Evolutionary conservation across 2,888 invertebrate species (phyloP), one percentile per base, ranked within the genome.

Genomic region (Catonia carolina): DNA sequence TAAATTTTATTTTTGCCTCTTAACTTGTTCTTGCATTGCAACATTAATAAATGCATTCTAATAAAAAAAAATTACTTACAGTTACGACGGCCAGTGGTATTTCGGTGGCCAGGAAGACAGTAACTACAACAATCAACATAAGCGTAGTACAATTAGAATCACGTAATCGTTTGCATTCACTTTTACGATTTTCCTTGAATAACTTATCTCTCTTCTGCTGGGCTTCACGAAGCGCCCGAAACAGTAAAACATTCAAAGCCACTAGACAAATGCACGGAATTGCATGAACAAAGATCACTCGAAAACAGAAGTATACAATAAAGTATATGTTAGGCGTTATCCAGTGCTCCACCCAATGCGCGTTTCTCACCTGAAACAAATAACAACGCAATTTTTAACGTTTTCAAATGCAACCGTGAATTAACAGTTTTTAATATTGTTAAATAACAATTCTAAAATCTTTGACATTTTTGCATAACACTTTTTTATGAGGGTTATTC

Each of bases 241-340:
- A 92, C 2, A 97, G 80, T 7, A 94, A 76, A 0, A 89, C 83
- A 71, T 96, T 96, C 51, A 97, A 79, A 15, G 91, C 85, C 0
- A 95, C 91, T 39, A 97, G 78, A 2, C 89, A 83, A 8, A 89
- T 82, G 75, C 95, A 95, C 0, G 96, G 96, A 57, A 92, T 77
- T 61, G 92, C 76, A 70, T 96, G 92, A n/a, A 96, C 92, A 73
- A 91, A 92, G 6, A 95, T 74, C 10, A 94, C 89, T 12, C 96
- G 80, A 72, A 93, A 94, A 68, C 86, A 82, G 75, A 80, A 90
- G 73, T 89, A 91, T 8, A 82, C 77, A 58, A 86, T 85, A 75
- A 83, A 95, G 75, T 92, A 96, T 5, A 84, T 75, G 71, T 89
- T 83, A 61, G 81, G 75, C 0, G 84, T 82, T 20, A 89, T 70